Evolutionary conservation across 2,888 invertebrate species (phyloP).

Genomic region (Brenthis daphne): DNA sequence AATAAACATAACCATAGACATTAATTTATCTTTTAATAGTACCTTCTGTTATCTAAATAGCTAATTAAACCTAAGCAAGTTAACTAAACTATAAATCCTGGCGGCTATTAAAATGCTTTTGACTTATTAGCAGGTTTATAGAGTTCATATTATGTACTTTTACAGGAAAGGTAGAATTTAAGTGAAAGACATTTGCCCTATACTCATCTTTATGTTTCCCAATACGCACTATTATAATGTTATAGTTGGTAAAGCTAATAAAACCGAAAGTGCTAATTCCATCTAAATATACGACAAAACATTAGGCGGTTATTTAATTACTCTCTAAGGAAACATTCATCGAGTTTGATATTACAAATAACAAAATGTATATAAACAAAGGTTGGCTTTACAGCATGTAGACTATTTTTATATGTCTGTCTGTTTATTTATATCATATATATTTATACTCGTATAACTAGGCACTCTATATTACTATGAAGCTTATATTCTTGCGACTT

Average conservation of each 20-base stretch:
- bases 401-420: slow-evolving; percentile 15
- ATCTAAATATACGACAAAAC: slow-evolving; percentile 47
- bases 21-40: too few relatives aligned
- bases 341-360: slow-evolving; percentile 43
- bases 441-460: too few relatives aligned
- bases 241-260: slow-evolving; percentile 37
- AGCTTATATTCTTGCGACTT: too few relatives aligned
- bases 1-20: too few relatives aligned
- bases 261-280: slow-evolving; percentile 48
- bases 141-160: neutral
- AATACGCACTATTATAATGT: slow-evolving; percentile 39
- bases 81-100: too few relatives aligned
- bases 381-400: slow-evolving; percentile 24
- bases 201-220: slow-evolving; percentile 32
- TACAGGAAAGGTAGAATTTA: neutral
- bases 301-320: slow-evolving; percentile 47
- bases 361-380: slow-evolving; percentile 45
- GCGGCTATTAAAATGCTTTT: neutral
- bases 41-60: too few relatives aligned
- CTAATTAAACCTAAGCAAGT: too few relatives aligned
- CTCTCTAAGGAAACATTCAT: slow-evolving; percentile 44
- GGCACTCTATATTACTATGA: too few relatives aligned
- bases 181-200: slow-evolving; percentile 16
- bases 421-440: too few relatives aligned
- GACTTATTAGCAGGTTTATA: neutral